Percentiles rank a stretch among this genome's conserved stretches.
Conservation (phyloP, 1,140 invertebrate species). For the Sitodiplosis mosellana region DNA sequence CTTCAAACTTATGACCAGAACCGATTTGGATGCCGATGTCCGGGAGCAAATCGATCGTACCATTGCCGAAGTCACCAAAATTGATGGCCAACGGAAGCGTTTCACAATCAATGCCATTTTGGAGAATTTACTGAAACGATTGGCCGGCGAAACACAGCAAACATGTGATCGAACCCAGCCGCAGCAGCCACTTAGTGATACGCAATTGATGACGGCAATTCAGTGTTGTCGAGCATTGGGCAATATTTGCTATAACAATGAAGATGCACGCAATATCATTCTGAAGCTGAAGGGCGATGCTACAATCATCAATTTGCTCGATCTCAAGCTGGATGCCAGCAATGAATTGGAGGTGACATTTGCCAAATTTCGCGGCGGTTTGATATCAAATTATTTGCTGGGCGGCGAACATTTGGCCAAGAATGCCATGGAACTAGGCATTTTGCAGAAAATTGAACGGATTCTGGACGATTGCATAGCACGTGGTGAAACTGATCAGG, state of each 20-base stretch:
- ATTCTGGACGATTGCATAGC: constrained; percentile 30
- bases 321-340: constrained; percentile 14
- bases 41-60: constrained; percentile 31
- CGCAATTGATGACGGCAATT: constrained; percentile 25
- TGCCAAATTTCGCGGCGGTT: constrained; percentile 42
- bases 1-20: constrained; percentile 15
- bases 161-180: constrained; percentile 12
- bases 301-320: constrained; percentile 29
- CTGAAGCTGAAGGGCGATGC: constrained; percentile 38
- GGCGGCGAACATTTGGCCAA: constrained; percentile 47
- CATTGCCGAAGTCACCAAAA: constrained; percentile 53
- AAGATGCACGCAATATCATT: constrained; percentile 41
- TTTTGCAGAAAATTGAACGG: constrained; percentile 37
- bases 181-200: constrained; percentile 26
- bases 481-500: constrained; percentile 16
- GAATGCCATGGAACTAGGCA: constrained; percentile 41
- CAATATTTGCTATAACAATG: constrained; percentile 77
- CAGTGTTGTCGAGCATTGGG: constrained; percentile 65
- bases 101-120: constrained; percentile 41
- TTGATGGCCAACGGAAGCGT: constrained; percentile 39
- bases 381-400: constrained; percentile 62
- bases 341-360: constrained; percentile 27
- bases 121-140: constrained; percentile 34
- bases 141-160: constrained; percentile 8
- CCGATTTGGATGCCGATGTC: constrained; percentile 19